phyloP scores from a whole-genome alignment of 2,797 vertebrate species.

The Phrynocephalus guinanensis region DNA sequence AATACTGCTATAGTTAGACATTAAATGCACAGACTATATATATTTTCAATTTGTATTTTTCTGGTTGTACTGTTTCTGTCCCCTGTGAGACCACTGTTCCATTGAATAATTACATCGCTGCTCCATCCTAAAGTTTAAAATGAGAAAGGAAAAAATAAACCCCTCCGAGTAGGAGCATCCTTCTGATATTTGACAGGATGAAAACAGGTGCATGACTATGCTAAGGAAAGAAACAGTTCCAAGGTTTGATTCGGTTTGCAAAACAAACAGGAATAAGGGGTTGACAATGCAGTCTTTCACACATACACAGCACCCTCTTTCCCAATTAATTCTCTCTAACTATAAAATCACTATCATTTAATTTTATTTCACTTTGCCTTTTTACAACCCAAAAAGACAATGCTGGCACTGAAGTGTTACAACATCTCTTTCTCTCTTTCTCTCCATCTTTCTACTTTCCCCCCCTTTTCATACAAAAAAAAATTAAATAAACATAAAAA shows the following conservation, averaged over 20 bases:
- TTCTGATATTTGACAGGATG: slow-evolving; percentile 14
- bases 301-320: background rate
- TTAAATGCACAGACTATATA: no score
- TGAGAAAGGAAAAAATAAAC: background rate
- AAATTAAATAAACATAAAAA: background rate
- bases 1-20: no score
- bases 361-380: background rate
- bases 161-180: background rate
- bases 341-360: background rate
- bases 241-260: background rate
- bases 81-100: background rate
- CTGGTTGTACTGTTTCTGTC: background rate
- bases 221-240: slow-evolving; percentile 18
- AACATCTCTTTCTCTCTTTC: background rate
- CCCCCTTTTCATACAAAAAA: background rate
- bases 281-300: background rate
- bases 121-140: background rate
- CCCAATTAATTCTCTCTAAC: no score
- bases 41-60: background rate
- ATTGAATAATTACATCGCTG: background rate
- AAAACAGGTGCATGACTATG: slow-evolving; percentile 6
- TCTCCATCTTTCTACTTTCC: background rate
- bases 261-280: background rate
- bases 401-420: background rate
- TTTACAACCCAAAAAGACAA: slow-evolving; percentile 7